Evolutionary conservation across 92 coral and sea anemone species (phyloP).

Genomic region (Montipora capitata): DNA sequence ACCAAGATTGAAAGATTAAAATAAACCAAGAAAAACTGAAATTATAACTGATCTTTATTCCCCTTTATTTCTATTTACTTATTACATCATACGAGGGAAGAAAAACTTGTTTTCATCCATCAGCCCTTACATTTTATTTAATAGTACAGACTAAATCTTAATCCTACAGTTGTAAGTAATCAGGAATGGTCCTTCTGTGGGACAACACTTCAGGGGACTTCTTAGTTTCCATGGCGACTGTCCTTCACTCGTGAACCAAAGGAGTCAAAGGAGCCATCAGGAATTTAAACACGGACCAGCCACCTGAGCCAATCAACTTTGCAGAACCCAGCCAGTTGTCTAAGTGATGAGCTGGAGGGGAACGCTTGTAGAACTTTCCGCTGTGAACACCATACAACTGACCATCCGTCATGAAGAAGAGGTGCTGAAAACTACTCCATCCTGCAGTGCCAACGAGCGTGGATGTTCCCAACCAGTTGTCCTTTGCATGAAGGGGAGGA

Average conservation of each 20-base stretch:
- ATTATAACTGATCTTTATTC: neutral
- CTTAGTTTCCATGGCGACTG: neutral
- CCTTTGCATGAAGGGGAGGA: slow-evolving; percentile 10
- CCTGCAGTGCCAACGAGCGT: slow-evolving; percentile 16
- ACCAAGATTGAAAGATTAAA: too few relatives aligned
- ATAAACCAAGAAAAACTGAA: neutral
- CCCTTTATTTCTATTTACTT: slow-evolving; percentile 12
- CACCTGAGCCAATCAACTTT: slow-evolving; percentile 30
- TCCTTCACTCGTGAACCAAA: neutral
- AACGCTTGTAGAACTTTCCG: slow-evolving; percentile 5
- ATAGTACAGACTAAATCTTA: neutral
- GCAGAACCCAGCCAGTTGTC: slow-evolving; percentile 33
- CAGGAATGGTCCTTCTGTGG: too few relatives aligned
- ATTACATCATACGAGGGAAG: neutral
- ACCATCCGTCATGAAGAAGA: slow-evolving; percentile 27
- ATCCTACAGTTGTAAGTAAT: neutral
- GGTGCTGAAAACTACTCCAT: slow-evolving; percentile 18
- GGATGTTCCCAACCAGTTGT: slow-evolving; percentile 18
- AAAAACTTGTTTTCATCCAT: neutral
- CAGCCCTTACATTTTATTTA: neutral
- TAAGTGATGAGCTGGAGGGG: neutral
- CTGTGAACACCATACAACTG: slow-evolving; percentile 13
- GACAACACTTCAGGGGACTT: neutral
- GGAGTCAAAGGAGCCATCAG: slow-evolving; percentile 27
- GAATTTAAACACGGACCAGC: slow-evolving; percentile 34